Evolutionary conservation across 2,797 vertebrate genomes (phyloP), one percentile per base, ranked within the genome.

Genomic region (Epinephelus awoara): DNA sequence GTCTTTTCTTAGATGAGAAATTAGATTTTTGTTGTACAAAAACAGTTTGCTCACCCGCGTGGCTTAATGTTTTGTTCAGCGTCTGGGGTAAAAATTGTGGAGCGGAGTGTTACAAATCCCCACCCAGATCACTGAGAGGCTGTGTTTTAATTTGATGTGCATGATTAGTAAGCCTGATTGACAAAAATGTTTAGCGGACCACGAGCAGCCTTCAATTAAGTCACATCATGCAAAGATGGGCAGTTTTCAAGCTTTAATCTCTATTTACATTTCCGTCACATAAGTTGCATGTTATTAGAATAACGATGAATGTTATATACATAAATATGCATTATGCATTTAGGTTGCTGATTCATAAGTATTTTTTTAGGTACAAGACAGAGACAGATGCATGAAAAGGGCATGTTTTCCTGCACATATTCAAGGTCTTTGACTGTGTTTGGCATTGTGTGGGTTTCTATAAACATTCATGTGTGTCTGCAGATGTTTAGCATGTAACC

Each of bases 91-190:
- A 57, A 80, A 68, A 85, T 80, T 71, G 85, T 64, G 54, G 64
- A 83, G 75, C 40, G 73, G 19, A 77, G 77, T 79, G 74, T 80
- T 83, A 52, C 62, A 84, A 83, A 88, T 82, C 70, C 72, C 75
- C 68, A 50, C 55, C 49, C 67, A 76, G 78, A 85, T 84, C 75
- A 77, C 82, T 17, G 46, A 79, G 72, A 83, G 88, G 78, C 58
- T 65, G 75, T 76, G 82, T 83, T 92, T 91, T 91, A 65, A 91
- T 92, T 88, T 86, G 89, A 91, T 80, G 72, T 77, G 87, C 84
- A 64, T 88, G 84, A 85, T 88, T 81, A 79, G 56, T 87, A 80
- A 90, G 78, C 77, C 85, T 92, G 86, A 92, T 80, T 80, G 90
- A 88, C 85, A 83, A 84, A 85, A 80, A 62, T 78, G 84, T 70